Percentiles rank a stretch among this genome's conserved stretches.
Evolutionary conservation across 2,797 vertebrate genomes (phyloP).

Genomic region (Thamnophis elegans): DNA sequence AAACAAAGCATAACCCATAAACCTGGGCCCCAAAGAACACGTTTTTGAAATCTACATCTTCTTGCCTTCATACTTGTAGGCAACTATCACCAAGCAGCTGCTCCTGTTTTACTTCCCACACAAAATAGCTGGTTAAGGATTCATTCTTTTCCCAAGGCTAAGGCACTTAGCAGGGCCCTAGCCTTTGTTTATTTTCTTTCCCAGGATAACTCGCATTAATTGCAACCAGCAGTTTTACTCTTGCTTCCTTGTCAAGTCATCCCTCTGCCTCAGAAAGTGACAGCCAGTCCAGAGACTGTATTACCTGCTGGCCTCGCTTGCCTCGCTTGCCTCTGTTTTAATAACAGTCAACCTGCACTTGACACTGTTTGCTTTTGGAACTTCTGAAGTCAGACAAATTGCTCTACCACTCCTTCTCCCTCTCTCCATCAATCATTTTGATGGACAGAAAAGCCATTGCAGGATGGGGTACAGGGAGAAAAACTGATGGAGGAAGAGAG

Average conservation of each 20-base stretch:
- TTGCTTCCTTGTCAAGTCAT: slow-evolving; percentile 11
- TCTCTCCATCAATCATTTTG: background rate
- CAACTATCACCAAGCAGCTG: background rate
- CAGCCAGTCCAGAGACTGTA: rapidly evolving
- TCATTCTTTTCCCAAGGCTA: slow-evolving; percentile 43
- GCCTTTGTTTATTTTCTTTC: slow-evolving; percentile 17
- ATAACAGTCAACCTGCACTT: background rate
- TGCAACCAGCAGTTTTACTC: slow-evolving; percentile 50
- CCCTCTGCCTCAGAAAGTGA: background rate
- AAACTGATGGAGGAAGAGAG: background rate
- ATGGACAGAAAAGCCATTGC: slow-evolving; percentile 6
- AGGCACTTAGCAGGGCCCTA: background rate
- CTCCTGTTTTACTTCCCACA: background rate
- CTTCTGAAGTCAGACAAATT: slow-evolving; percentile 19
- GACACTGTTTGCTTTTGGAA: slow-evolving; percentile 26
- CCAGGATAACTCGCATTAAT: slow-evolving; percentile 46
- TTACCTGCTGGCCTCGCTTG: rapidly evolving
- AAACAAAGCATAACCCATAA: background rate
- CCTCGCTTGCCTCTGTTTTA: slow-evolving; percentile 3
- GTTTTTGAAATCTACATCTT: background rate
- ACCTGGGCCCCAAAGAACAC: background rate
- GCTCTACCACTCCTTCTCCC: slow-evolving; percentile 2
- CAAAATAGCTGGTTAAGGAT: background rate
- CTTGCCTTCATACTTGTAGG: rapidly evolving
- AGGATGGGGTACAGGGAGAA: background rate